Base-by-base conservation (phyloP, 2,797 vertebrate species). In the Lagodon rhomboides region DNA sequence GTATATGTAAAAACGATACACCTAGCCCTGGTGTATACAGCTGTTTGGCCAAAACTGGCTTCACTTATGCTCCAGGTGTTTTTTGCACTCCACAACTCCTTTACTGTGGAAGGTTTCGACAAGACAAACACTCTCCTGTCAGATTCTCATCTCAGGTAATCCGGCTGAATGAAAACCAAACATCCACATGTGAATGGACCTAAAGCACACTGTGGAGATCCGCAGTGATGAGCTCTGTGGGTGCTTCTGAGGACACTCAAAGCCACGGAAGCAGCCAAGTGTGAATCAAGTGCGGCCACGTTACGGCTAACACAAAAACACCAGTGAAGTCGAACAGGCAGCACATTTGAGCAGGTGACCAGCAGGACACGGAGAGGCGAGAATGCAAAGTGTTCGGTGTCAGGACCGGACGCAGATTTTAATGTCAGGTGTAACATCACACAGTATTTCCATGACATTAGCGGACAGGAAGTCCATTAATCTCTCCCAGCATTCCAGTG, bases 391-490 rank as follows among this genome's bases (percentile, higher is more conserved):
- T 23, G 54, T 63, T 63, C 11, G 3, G 54, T 44, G 66, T 74
- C 13, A 59, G 66, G 46, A 20, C 63, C 51, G 15, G 73, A 63
- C 50, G 64, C n/a, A 4, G 44, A 3, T 63, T 79, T 70, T 56
- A 63, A 44, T 58, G 72, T 79, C 76, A 82, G 80, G 86, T 73
- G 71, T 65, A 77, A 79, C 75, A 72, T 75, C 63, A 72, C 62
- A 60, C 58, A 64, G 64, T 73, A 56, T 44, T 77, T 79, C 72
- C 65, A 60, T 44, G 49, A 84, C 88, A 84, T 82, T 56, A 79
- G 73, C 51, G 38, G 77, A 72, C 79, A 90, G 86, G 81, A 89
- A 80, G 84, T 64, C 49, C 30, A 56, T 61, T 82, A 72, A 77
- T 78, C 79, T 68, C 43, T 73, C 34, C 69, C 63, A 70, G 58